Evolutionary conservation across 2,888 invertebrate species (phyloP), one percentile per base, ranked within the genome.

Genomic region (Odontothrips loti): DNA sequence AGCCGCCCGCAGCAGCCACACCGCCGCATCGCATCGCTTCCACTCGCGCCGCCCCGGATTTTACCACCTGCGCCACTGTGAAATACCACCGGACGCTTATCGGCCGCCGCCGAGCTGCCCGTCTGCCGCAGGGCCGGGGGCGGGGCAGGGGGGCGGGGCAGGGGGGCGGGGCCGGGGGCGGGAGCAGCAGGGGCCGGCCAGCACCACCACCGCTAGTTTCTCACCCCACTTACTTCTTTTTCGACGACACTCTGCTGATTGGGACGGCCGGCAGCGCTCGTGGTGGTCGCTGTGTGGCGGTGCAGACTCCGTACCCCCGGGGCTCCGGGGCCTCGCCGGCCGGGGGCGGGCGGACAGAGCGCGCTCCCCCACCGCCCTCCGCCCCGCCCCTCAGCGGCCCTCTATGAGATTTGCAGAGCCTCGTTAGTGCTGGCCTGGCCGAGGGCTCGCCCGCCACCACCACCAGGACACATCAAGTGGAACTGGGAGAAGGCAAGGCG

Each of bases 381-480:
- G 58, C 58, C 11, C 20, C 20, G 58, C 58, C 6, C 20, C 20
- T 1, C 58, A n/a, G 58, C 20, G 58, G 15, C 58, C 58, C 58
- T 58, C 58, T 58, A 58, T 58, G 58, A 58, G 58, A 58, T 58
- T 58, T 58, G 58, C 58, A 58, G 58, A n/a, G 58, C 58, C 58
- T 58, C 58, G 58, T 58, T 58, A 58, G 58, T 58, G 58, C 58
- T 15, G 58, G 58, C 58, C 58, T 58, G 58, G 58, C 58, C 58
- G 58, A n/a, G 58, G 58, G 58, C 58, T 17, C 34, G 34, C 34
- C 34, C 34, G 6, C 34, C 34, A 43, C 34, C 58, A 58, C 58
- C 58, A 58, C 58, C 58, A 58, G 58, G 58, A 58, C 58, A 58
- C 58, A 58, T 58, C 58, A 58, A 58, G 58, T 58, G 58, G 58